Evolutionary conservation across 2,113 vertebrate species (phyloP), one percentile per base, ranked within the genome.

Genomic region (Varanus salvator): DNA sequence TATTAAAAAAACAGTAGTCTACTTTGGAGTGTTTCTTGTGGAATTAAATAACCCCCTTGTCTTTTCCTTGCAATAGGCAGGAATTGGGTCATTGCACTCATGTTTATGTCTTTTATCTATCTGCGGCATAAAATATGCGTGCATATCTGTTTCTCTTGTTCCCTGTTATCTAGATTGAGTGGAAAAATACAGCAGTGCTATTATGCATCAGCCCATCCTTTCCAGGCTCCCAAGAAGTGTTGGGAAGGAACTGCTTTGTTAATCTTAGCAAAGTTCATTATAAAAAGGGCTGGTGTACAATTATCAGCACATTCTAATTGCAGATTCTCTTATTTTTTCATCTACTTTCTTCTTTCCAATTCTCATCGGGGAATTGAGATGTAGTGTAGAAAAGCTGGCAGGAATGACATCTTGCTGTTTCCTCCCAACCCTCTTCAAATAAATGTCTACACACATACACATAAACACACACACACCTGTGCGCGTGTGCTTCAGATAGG

Each of bases 331-430:
- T 72, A 64, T 7, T 69, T 84, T 78, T 54, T 25, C 7, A 17
- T 69, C 21, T 31, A 21, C 12, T 66, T 66, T 9, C 1, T 44
- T 68, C 88, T 75, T 25, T 78, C 78, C 87, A 29, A 1, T 50
- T 50, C 6, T 82, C 85, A 75, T 72, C 44, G n/a, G 77, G 92
- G 76, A 85, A 86, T 90, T 69, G 76, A 50, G 74, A 85, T 44
- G 1, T 84, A 15, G 14, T 6, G 64, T 83, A 90, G 27, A n/a
- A 64, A 78, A 87, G 44, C 4, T 0, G 0, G 5, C 7, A 0
- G 21, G 86, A 74, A 0, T 85, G 87, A 12, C 85, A 1, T 6
- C 81, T 91, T 87, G 1, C 23, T 27, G 7, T 7, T 74, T 31
- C 50, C 34, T 4, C 6, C 66, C 27, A 1, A 83, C 3, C 68